Conservation (phyloP, 2,797 vertebrate genomes). For the Esox lucius region DNA sequence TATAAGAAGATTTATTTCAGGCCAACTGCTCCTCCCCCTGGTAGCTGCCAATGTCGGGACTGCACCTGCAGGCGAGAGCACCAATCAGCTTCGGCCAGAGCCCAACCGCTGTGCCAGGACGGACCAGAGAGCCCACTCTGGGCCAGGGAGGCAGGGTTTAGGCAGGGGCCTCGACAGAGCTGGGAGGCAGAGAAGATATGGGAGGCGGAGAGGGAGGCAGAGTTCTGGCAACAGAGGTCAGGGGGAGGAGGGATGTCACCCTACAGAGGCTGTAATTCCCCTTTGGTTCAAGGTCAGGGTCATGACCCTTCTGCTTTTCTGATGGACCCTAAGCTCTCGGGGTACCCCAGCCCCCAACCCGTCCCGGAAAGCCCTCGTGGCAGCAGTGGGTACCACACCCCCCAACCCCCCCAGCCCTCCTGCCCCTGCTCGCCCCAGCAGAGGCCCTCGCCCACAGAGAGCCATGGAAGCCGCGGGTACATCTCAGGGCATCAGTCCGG, state of each 20-base stretch:
- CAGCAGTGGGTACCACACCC: conserved; percentile 77
- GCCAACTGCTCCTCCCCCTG: conserved; percentile 60
- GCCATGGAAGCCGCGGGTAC: conserved; percentile 73
- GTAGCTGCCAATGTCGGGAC: conserved; percentile 76
- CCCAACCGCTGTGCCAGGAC: conserved; percentile 71
- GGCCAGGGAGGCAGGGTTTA: conserved; percentile 56
- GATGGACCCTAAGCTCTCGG: conserved; percentile 57
- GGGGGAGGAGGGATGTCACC: conserved; percentile 35
- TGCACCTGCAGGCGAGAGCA: conserved; percentile 73
- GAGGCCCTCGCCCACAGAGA: conserved; percentile 65
- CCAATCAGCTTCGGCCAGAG: conserved; percentile 54
- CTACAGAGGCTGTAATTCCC: conserved; percentile 69
- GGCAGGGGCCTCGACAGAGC: conserved; percentile 50
- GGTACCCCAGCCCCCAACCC: conserved; percentile 65
- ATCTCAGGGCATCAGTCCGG: conserved; percentile 74
- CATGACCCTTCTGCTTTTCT: conserved; percentile 59
- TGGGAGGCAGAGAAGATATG: conserved; percentile 66
- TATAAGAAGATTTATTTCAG: conserved; percentile 81
- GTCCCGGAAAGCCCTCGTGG: conserved; percentile 62
- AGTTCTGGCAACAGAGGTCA: conserved; percentile 74
- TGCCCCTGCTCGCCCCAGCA: conserved; percentile 76
- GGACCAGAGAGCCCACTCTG: conserved; percentile 64
- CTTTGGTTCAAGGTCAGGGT: conserved; percentile 57
- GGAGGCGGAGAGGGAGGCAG: conserved; percentile 63
- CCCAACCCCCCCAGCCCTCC: conserved; percentile 66